Evolutionary conservation across 1,140 invertebrate genomes (phyloP), one percentile per base, ranked within the genome.

Genomic region (Pogonognathellus flavescens): DNA sequence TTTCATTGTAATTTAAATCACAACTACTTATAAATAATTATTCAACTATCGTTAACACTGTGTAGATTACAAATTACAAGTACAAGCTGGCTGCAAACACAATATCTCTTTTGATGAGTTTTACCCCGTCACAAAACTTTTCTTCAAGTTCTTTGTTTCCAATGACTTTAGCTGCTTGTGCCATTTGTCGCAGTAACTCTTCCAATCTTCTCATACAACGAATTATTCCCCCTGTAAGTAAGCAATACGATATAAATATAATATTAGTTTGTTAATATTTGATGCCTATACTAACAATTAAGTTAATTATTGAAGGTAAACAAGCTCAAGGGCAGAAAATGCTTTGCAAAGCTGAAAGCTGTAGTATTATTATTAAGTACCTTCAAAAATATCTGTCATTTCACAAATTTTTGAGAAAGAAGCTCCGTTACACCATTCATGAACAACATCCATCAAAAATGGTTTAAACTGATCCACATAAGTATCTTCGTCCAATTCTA

Each of bases 301-400:
- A n/a, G n/a, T n/a, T n/a, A n/a, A n/a, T n/a, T n/a, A n/a, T n/a
- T n/a, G n/a, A n/a, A n/a, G n/a, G n/a, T n/a, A n/a, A n/a, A n/a
- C n/a, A n/a, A n/a, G n/a, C n/a, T n/a, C n/a, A n/a, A n/a, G n/a
- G n/a, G n/a, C n/a, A n/a, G n/a, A n/a, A n/a, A n/a, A n/a, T n/a
- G n/a, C n/a, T n/a, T n/a, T n/a, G n/a, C 16, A 59, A 59, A 1
- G 16, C 57, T 1, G 18, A 53, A 53, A 53, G 13, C 52, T 8
- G 7, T 53, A 53, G 52, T 70, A 18, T 22, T 41, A 13, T 18
- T 82, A 20, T 60, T 59, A 20, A 80, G 66, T 57, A 95, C 96
- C 98, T 95, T 99, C 98, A 92, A 99, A 99, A 83, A 99, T 96
- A 89, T 99, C 97, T 0, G 98, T 99, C 95, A 98, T 98, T 92